A percentile compares a stretch with the other conserved stretches of the same genome.
phyloP scores from a whole-genome alignment of 2,797 vertebrate genomes.

The Sebastes matsubarae region DNA sequence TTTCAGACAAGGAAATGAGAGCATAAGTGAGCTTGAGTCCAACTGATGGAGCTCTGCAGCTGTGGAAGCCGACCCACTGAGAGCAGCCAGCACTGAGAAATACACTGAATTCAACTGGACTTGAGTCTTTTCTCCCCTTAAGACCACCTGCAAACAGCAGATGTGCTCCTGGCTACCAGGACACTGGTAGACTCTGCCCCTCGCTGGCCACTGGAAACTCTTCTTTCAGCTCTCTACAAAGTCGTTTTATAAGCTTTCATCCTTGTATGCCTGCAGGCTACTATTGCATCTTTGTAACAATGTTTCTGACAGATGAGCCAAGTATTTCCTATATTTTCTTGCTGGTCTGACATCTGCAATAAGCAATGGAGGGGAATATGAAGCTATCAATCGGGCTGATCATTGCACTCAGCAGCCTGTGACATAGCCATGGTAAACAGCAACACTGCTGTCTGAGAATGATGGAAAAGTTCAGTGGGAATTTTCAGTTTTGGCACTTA shows the following conservation, averaged over 20 bases:
- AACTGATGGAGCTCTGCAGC: constrained; percentile 53
- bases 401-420: background rate
- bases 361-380: background rate
- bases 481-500: background rate
- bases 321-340: background rate
- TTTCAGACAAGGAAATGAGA: constrained; percentile 54
- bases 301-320: background rate
- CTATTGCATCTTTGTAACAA: background rate
- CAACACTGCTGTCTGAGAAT: background rate
- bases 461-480: background rate
- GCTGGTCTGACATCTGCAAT: background rate
- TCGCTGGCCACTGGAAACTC: constrained; percentile 1
- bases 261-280: background rate
- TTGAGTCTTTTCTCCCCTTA: background rate
- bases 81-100: constrained; percentile 14
- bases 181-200: constrained; percentile 31
- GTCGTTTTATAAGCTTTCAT: background rate
- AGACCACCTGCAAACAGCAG: constrained; percentile 67
- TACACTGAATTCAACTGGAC: constrained; percentile 39
- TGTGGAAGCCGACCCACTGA: constrained; percentile 26
- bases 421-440: background rate
- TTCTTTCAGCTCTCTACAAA: background rate
- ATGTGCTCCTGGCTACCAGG: constrained; percentile 43
- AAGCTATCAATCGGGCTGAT: background rate
- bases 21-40: constrained; percentile 30